A percentile compares a stretch with the other conserved stretches of the same genome.
These are phyloP conservation scores for Bradypodion ventrale DNA, from an alignment of 2,797 vertebrate species.

Conservation along the genomic window DNA sequence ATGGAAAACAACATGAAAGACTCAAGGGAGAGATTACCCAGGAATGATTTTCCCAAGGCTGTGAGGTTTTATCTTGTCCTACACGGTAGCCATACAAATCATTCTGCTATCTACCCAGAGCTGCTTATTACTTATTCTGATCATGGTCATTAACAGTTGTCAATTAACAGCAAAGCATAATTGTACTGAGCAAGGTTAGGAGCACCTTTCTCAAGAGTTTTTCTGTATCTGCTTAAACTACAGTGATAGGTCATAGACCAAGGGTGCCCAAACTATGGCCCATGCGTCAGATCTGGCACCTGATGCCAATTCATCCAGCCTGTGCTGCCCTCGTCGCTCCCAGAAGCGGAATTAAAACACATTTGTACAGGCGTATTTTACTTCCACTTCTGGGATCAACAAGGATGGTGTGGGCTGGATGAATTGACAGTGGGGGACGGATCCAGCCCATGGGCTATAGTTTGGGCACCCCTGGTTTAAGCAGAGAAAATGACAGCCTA, in stretches of 20 bases:
- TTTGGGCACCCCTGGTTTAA: too few relatives aligned
- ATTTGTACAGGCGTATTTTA: too few relatives aligned
- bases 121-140: conserved; percentile 24
- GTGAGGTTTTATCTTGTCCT: conserved; percentile 58
- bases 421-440: too few relatives aligned
- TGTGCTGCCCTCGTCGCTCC: too few relatives aligned
- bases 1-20: conserved; percentile 55
- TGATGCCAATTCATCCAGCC: too few relatives aligned
- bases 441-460: too few relatives aligned
- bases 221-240: conserved; percentile 49
- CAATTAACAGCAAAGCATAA: conserved; percentile 53
- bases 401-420: too few relatives aligned
- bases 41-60: conserved; percentile 48
- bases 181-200: conserved; percentile 16
- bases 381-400: too few relatives aligned
- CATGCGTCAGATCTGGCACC: too few relatives aligned
- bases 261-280: too few relatives aligned
- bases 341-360: too few relatives aligned
- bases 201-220: conserved; percentile 46
- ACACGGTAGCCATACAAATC: conserved; percentile 46
- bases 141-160: conserved; percentile 40
- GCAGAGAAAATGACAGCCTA: too few relatives aligned
- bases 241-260: conserved; percentile 22
- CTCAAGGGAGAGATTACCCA: conserved; percentile 60
- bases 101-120: conserved; percentile 49